Evolutionary conservation across 2,113 vertebrate genomes (phyloP), one percentile per base, ranked within the genome.

Genomic region (Mobula birostris): DNA sequence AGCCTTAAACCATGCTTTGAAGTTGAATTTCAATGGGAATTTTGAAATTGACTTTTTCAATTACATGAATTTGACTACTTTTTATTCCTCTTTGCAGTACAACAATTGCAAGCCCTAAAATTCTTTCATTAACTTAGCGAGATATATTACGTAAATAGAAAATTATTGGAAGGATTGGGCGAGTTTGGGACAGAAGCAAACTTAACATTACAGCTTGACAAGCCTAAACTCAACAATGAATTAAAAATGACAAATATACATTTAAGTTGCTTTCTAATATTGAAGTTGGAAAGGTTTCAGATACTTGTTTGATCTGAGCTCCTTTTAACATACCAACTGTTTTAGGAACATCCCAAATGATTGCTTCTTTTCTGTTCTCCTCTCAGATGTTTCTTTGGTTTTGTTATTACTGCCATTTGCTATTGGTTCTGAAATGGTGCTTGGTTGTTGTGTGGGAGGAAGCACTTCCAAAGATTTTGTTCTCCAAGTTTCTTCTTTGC

Each of bases 341-440:
- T 99, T 99, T 94, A 99, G 98, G 96, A 99, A 98, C 85, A 96
- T 96, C 48, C 98, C 97, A 0, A 99, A 96, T 92, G 98, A 98
- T 96, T 98, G 99, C 94, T 97, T 97, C 96, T 99, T 99, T 97
- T 99, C 98, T 94, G 96, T 94, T 96, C 96, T 98, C 96, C 96
- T 98, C 96, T 95, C 96, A 0, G 92, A 94, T 0, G 95, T 95
- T 15, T 96, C 97, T 94, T 76, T 94, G 95, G 88, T 88, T 24
- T 97, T 96, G 94, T 95, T 96, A 70, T 95, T 96, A 94, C 15
- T 95, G 94, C 83, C 95, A 94, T 95, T 96, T 92, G 66, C 68
- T 93, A 48, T 74, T 27, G 91, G 40, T 8, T 15, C 68, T 74
- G 70, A 56, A 93, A 14, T 72, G 4, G 36, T 5, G 24, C 56